Conservation (phyloP, 2,113 vertebrate species). For the Indri indri region DNA sequence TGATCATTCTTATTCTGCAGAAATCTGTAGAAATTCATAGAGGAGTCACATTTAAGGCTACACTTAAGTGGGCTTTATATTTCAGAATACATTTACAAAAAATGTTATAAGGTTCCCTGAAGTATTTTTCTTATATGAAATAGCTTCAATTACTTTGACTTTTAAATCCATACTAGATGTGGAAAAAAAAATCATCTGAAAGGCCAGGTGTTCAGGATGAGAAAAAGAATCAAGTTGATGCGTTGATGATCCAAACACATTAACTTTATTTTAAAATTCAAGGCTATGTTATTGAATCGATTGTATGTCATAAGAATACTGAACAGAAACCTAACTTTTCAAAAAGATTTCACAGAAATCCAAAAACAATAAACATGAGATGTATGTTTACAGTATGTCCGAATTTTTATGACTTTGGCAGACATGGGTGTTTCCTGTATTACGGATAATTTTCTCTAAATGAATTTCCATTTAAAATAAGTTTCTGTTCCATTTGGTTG, state of each 20-base stretch:
- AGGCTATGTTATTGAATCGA: constrained; percentile 33
- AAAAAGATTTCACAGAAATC: not conserved
- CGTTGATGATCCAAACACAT: constrained; percentile 27
- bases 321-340: not conserved
- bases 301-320: not conserved
- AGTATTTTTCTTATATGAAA: not conserved
- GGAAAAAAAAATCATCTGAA: constrained; percentile 40
- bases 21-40: not conserved
- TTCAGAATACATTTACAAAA: constrained; percentile 19
- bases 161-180: constrained; percentile 6
- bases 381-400: not conserved
- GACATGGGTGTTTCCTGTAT: not conserved
- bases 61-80: not conserved
- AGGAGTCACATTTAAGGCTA: constrained; percentile 1
- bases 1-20: not conserved
- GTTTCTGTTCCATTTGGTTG: not conserved
- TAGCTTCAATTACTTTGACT: not conserved
- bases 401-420: constrained; percentile 23
- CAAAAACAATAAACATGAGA: constrained; percentile 31
- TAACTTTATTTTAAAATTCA: constrained; percentile 61
- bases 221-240: not conserved
- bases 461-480: constrained; percentile 41
- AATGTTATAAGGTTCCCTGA: not conserved
- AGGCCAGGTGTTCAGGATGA: not conserved
- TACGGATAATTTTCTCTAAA: constrained; percentile 33